phyloP scores from a whole-genome alignment of 2,888 invertebrate genomes.

The Drosophila affinis region DNA sequence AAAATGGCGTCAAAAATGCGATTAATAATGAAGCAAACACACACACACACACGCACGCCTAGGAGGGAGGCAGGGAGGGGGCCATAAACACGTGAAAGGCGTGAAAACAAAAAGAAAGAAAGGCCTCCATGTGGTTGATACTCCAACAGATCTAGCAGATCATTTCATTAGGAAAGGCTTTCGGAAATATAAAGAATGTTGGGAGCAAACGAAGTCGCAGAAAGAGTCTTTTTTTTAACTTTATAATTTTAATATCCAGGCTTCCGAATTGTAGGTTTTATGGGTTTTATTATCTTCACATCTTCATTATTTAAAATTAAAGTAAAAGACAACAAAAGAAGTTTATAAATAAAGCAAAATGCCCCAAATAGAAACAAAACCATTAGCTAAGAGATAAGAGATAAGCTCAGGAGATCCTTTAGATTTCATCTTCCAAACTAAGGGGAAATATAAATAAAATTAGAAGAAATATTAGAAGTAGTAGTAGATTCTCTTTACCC shows the following conservation, averaged over 20 bases:
- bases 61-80: background rate
- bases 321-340: too few species aligned
- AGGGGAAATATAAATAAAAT: too few species aligned
- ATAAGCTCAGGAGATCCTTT: too few species aligned
- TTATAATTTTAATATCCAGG: too few species aligned
- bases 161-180: background rate
- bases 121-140: background rate
- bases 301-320: background rate
- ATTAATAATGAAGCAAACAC: conserved; percentile 63
- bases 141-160: background rate
- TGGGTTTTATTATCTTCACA: background rate
- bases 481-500: too few species aligned
- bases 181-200: background rate
- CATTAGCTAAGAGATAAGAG: too few species aligned
- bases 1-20: conserved; percentile 66
- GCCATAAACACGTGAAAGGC: conserved; percentile 65
- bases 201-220: background rate
- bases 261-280: background rate
- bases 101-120: conserved; percentile 24
- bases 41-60: conserved; percentile 7
- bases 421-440: too few species aligned
- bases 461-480: too few species aligned
- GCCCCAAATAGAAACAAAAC: too few species aligned
- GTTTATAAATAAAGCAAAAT: too few species aligned
- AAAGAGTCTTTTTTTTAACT: too few species aligned